A percentile compares a stretch with the other conserved stretches of the same genome.
These are phyloP conservation scores for Catagonus wagneri DNA, from an alignment of 2,113 vertebrate genomes.

Conservation along the genomic window DNA sequence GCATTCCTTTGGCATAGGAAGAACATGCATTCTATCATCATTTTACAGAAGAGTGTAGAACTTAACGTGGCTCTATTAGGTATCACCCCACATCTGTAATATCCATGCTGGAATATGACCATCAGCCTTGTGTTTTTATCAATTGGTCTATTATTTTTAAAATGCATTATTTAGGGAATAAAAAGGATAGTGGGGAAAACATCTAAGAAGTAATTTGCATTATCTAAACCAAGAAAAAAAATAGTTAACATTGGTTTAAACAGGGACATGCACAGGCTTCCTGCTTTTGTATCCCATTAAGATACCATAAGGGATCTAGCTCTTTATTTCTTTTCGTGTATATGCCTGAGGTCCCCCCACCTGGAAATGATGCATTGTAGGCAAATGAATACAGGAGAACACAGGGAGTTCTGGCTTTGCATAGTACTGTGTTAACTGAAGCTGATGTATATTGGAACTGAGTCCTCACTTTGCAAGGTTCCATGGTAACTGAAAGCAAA, in stretches of 20 bases:
- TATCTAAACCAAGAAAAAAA: constrained; percentile 23
- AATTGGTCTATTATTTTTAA: background rate
- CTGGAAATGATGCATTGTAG: background rate
- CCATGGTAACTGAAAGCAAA: constrained; percentile 38
- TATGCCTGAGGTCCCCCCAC: background rate
- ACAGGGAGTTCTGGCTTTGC: background rate
- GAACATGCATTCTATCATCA: background rate
- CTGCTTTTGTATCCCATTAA: background rate
- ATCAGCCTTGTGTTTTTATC: background rate
- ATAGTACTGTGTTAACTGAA: background rate
- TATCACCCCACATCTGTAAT: background rate
- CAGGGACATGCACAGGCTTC: background rate
- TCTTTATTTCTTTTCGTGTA: background rate
- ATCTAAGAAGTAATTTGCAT: background rate
- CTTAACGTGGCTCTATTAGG: background rate
- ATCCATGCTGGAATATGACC: background rate
- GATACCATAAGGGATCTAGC: background rate
- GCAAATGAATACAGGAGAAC: background rate
- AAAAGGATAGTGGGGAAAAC: constrained; percentile 36
- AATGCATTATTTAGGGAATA: constrained; percentile 45
- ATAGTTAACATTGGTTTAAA: background rate
- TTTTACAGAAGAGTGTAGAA: background rate
- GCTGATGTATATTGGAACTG: constrained; percentile 6
- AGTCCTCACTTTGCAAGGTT: constrained; percentile 18
- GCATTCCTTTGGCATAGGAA: background rate